A percentile compares a stretch with the other conserved stretches of the same genome.
Evolutionary conservation across 2,113 vertebrate genomes (phyloP).

Genomic region (Monopterus albus): DNA sequence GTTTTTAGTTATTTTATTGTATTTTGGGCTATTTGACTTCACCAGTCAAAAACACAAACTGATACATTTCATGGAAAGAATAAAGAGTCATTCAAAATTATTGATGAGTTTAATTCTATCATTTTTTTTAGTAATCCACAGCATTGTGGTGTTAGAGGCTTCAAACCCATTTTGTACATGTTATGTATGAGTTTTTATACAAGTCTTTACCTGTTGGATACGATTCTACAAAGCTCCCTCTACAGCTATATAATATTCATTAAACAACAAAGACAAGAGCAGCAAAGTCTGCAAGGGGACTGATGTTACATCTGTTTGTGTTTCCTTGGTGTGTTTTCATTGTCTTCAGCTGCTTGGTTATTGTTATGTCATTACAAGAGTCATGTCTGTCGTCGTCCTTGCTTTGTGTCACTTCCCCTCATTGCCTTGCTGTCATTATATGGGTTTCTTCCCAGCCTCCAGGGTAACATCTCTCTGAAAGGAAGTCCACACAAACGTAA

Average conservation of each 20-base stretch:
- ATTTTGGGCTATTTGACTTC: constrained; percentile 20
- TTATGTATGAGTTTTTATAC: constrained; percentile 1
- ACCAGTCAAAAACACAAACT: constrained; percentile 36
- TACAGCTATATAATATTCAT: constrained; percentile 8
- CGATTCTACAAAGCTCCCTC: neutral
- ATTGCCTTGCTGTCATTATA: constrained; percentile 4
- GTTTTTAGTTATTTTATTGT: constrained; percentile 57
- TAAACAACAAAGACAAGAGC: constrained; percentile 18
- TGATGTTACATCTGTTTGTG: neutral
- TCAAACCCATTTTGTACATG: neutral
- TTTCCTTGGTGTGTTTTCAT: neutral
- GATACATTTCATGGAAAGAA: constrained; percentile 31
- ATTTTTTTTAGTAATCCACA: constrained; percentile 8
- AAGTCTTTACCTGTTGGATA: constrained; percentile 4
- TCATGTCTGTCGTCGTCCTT: neutral
- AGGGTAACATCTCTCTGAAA: constrained; percentile 41
- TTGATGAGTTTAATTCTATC: neutral
- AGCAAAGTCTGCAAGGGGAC: constrained; percentile 3
- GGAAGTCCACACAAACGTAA: constrained; percentile 5
- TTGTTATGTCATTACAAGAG: neutral
- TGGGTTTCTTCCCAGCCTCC: constrained; percentile 33
- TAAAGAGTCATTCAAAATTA: constrained; percentile 7
- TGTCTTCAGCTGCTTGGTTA: neutral
- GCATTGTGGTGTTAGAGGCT: constrained; percentile 10
- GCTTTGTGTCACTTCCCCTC: neutral